Evolutionary conservation across 2,797 vertebrate genomes (phyloP), one percentile per base, ranked within the genome.

Genomic region (Austrolebias charrua): DNA sequence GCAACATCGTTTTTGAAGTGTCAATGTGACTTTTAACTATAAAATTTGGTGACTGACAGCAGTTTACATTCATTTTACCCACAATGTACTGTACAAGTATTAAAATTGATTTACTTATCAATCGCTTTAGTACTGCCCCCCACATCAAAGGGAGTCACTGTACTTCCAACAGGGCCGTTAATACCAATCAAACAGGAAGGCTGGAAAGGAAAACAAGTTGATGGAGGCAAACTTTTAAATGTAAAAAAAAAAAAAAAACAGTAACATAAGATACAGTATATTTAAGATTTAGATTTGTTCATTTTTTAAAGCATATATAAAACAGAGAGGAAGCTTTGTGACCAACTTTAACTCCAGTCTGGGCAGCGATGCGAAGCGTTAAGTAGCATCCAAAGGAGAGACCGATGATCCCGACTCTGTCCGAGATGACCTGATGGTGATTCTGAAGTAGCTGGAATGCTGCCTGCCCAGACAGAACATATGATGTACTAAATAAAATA

Each of bases 101-200:
- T 3, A 16, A 5, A 3, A 6, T 46, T 46, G 13, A 19, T 49
- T 59, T 71, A 88, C 87, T 42, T 45, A 1, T 69, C 52, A 44
- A 72, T 56, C 0, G 0, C 0, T 43, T 63, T 29, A 2, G 15
- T 55, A 14, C 1, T 70, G 48, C 52, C 65, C 0, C 56, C 68
- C 12, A 4, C 4, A 15, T 66, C 55, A 2, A 6, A 0, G 1
- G 79, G 1, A 1, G 5, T 11, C 24, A 33, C 0, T 6, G 3
- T 6, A 50, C 66, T 83, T 69, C 81, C 91, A 1, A 76, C 4
- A 14, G 88, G 80, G 6, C 90, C 89, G 1, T 91, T 92, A 53
- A 92, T 73, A 47, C 84, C 80, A 72, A 92, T 73, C 68, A 91
- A 73, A 81, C 91, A 92, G 18, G 83, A 79, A 1, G 89, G 83